Base-by-base conservation (phyloP, 2,113 vertebrate species). In the Aphyosemion australe region DNA sequence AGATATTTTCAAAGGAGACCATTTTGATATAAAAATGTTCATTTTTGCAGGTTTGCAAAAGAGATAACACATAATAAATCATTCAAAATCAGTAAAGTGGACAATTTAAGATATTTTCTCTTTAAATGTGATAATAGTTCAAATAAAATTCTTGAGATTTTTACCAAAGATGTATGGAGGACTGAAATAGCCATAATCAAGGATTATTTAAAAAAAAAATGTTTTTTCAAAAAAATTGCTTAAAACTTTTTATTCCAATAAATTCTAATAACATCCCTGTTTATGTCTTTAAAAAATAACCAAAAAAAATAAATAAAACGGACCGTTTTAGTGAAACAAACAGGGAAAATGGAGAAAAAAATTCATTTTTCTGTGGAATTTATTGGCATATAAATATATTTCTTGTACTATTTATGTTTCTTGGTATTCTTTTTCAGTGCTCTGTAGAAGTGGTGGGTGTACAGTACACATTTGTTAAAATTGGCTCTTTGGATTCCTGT, bases 1-100 rank as follows among this genome's bases (percentile, higher is more conserved):
- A 83, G 80, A 82, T 45, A 43, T 16, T 69, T 78, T 63, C 51
- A 2, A 12, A 55, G 56, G 45, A 48, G 50, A 60, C 67, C 0
- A 65, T 68, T 83, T 65, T 56, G 6, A 75, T 65, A 57, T 18
- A 26, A 11, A 18, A 15, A 20, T 20, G 10, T 7, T 21, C 46
- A 65, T 76, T 74, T 73, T 82, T 84, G 81, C 75, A 71, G 81
- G 37, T 59, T 45, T 19, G 41, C 70, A 70, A 69, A 82, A 82
- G 47, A 5, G 68, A 72, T 82, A 73, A 89, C 84, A 84, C 71
- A 34, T 9, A 5, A 4, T 34, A 2, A 53, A 53, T 16, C 14
- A 53, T 2, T 15, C 13, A 20, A 19, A 49, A 21, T 9, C 1
- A 49, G 19, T 12, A 20, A 49, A 4, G 16, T 26, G 26, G 26